phyloP scores from a whole-genome alignment of 2,888 invertebrate genomes.

The Chelonus formosanus region DNA sequence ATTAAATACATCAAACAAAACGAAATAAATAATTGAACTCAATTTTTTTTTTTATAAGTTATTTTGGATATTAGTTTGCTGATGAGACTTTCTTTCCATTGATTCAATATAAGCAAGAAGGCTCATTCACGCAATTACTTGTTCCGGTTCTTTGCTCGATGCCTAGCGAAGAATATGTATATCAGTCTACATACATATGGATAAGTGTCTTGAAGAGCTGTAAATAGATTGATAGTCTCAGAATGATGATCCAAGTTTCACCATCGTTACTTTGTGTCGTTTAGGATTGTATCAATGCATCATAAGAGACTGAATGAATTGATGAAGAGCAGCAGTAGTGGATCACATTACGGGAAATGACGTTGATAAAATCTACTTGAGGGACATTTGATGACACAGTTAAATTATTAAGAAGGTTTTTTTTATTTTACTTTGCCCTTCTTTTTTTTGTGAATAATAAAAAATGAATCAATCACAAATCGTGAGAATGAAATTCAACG shows the following conservation, averaged over 20 bases:
- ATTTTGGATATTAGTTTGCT: too few species aligned
- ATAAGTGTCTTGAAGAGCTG: constrained; percentile 58
- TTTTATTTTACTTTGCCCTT: background rate
- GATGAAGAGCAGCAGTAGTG: constrained; percentile 40
- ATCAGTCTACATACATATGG: constrained; percentile 38
- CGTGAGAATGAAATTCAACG: too few species aligned
- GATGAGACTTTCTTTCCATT: too few species aligned
- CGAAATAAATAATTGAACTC: constrained; percentile 18
- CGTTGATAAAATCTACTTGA: constrained; percentile 53
- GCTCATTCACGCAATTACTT: constrained; percentile 50
- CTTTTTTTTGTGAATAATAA: background rate
- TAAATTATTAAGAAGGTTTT: constrained; percentile 22
- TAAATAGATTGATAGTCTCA: constrained; percentile 63
- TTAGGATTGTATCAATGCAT: background rate
- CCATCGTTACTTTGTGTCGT: constrained; percentile 38
- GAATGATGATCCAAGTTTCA: constrained; percentile 61
- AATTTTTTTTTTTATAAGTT: too few species aligned
- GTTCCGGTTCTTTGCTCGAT: constrained; percentile 29
- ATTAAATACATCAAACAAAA: background rate
- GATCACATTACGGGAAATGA: constrained; percentile 63
- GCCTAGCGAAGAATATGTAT: constrained; percentile 49
- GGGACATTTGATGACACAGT: constrained; percentile 47
- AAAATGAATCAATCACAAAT: too few species aligned
- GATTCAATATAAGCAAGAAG: constrained; percentile 35
- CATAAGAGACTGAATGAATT: constrained; percentile 25